Evolutionary conservation across 1,140 invertebrate species (phyloP), one percentile per base, ranked within the genome.

Genomic region (Triops cancriformis): DNA sequence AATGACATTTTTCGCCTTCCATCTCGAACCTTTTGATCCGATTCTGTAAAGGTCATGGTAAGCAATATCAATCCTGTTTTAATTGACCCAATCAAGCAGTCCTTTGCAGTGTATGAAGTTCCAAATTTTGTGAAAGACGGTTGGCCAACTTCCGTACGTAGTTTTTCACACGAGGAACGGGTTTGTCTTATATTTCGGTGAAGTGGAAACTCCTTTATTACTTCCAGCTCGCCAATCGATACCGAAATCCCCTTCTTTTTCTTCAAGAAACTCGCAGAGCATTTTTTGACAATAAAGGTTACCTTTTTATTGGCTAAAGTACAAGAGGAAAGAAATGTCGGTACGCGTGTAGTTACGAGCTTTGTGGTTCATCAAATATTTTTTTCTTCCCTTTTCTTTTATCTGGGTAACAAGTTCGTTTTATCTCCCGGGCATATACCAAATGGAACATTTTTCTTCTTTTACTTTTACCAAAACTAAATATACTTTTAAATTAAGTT

Each of bases 171-270:
- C 14, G 23, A 9, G 51, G 14, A 64, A 9, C 51, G 51, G 23
- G 14, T 64, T 64, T 64, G 18, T 64, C 2, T 64, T 64, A 64
- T 10, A 18, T 23, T 64, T 64, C 23, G 14, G 18, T 64, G 51
- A 64, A 64, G 51, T 64, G 51, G 51, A 64, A 64, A 64, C 51
- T 64, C 23, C 51, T 18, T 64, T 64, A 64, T 64, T 64, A 64
- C 51, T 18, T 64, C 51, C 23, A 64, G 14, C 51, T 64, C 18
- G 6, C n/a, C 51, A 64, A 64, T 64, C 51, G 51, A 64, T 64
- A 64, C 14, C 51, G 5, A 64, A 64, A 14, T 64, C 51, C 51
- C 18, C 7, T 37, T 18, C 51, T 18, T 64, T 64, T 64, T 10
- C 51, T 64, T 64, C 31, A 37, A 37, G 31, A 37, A 37, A 37